These are phyloP conservation scores for Harpagus bidentatus DNA, from an alignment of 2,113 vertebrate genomes.

Conservation along the genomic window DNA sequence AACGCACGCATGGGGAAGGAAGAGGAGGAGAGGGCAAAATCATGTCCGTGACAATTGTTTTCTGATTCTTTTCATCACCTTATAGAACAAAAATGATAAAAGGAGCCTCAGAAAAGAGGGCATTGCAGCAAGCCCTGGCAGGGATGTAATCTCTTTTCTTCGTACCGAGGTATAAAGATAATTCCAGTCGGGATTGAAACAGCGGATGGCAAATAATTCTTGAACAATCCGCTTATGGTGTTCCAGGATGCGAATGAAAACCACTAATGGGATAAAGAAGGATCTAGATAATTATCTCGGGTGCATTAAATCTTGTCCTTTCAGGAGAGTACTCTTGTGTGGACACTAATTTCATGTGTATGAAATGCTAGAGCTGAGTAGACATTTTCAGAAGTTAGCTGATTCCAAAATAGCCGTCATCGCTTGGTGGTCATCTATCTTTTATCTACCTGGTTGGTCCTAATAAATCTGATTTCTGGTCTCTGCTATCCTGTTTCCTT, in stretches of 20 bases:
- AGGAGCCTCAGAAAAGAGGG: constrained; percentile 30
- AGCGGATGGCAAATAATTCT: constrained; percentile 70
- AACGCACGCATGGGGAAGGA: neutral
- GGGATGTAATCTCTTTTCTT: constrained; percentile 67
- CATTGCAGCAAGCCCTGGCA: constrained; percentile 20
- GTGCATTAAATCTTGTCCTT: constrained; percentile 55
- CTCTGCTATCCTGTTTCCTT: neutral
- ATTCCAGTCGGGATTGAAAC: constrained; percentile 66
- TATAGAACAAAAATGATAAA: neutral
- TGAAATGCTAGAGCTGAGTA: constrained; percentile 14
- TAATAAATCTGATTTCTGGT: neutral
- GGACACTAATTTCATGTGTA: constrained; percentile 19
- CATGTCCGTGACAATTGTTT: neutral
- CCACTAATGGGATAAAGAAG: constrained; percentile 75
- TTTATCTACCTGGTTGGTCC: neutral
- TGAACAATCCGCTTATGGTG: constrained; percentile 71
- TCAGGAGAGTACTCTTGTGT: constrained; percentile 30
- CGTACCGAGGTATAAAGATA: constrained; percentile 53
- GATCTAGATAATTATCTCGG: constrained; percentile 75
- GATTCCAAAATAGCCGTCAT: neutral
- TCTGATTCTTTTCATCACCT: neutral
- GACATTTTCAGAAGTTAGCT: neutral
- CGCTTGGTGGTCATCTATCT: neutral
- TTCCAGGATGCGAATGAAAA: constrained; percentile 72
- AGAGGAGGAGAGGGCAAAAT: neutral